Evolutionary conservation across 1,140 invertebrate species (phyloP), one percentile per base, ranked within the genome.

Genomic region (Homarus americanus): DNA sequence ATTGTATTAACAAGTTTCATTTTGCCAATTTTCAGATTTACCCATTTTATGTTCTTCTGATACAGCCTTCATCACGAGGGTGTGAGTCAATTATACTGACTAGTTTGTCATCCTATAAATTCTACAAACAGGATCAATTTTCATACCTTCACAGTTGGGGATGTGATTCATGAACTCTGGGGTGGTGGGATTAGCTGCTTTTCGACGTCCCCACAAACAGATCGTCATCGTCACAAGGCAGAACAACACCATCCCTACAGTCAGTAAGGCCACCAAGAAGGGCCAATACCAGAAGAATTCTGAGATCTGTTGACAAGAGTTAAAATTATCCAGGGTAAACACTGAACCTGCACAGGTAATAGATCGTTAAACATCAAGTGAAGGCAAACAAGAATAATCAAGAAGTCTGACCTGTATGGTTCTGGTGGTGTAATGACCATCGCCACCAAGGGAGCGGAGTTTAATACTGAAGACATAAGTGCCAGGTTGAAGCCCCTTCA

Each of bases 91-190:
- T n/a, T n/a, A n/a, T n/a, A n/a, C n/a, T n/a, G n/a, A n/a, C n/a
- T n/a, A n/a, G n/a, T n/a, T n/a, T n/a, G n/a, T n/a, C n/a, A n/a
- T n/a, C n/a, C n/a, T n/a, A n/a, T n/a, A n/a, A n/a, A n/a, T n/a
- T n/a, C n/a, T n/a, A n/a, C n/a, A n/a, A n/a, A n/a, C n/a, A n/a
- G n/a, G n/a, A n/a, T n/a, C n/a, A n/a, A n/a, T n/a, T n/a, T 24
- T 40, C 20, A 49, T 66, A 87, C 85, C 85, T 87, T 53, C 85
- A 66, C 69, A 87, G 32, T 63, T 63, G 1, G 34, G 34, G 38
- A 40, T 87, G 32, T 66, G 73, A 20, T 38, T 78, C 32, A 76
- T 34, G n/a, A 32, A 73, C 5, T 79, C 24, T 17, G 73, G 75
- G 3, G 53, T 58, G 24, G 17, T 20, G 34, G 2, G 53, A 9